phyloP scores from a whole-genome alignment of 2,797 vertebrate species.

The Euthynnus affinis region DNA sequence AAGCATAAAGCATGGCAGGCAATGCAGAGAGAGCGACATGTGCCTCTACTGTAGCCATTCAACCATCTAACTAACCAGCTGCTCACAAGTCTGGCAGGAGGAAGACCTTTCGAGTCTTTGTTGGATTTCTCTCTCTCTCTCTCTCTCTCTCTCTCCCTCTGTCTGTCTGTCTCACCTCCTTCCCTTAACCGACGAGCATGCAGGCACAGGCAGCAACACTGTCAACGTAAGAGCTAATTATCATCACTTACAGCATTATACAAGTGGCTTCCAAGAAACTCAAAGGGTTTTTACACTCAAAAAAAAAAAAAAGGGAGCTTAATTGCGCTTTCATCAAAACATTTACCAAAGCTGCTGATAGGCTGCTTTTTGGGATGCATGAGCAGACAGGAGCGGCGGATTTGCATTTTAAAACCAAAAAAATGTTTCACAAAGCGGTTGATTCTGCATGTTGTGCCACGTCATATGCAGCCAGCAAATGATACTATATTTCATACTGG shows the following conservation, averaged over 20 bases:
- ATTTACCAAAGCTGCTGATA: constrained; percentile 25
- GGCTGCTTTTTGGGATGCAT: constrained; percentile 8
- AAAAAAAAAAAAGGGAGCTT: too few relatives aligned
- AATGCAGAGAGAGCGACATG: background rate
- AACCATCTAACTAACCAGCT: background rate
- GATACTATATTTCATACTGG: background rate
- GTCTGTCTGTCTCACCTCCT: background rate
- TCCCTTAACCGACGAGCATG: background rate
- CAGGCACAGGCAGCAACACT: constrained; percentile 29
- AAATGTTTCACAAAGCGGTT: background rate
- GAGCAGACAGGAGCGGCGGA: background rate
- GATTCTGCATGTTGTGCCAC: background rate
- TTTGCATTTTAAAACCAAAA: constrained; percentile 33
- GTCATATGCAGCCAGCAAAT: background rate
- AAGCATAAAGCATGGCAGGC: too few relatives aligned
- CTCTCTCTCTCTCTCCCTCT: too few relatives aligned
- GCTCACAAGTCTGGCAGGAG: background rate
- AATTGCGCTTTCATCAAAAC: constrained; percentile 34
- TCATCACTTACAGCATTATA: constrained; percentile 9
- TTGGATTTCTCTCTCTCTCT: background rate
- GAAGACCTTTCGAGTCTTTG: background rate
- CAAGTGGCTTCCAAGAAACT: constrained; percentile 44
- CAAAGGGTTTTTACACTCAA: background rate
- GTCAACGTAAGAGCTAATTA: constrained; percentile 19
- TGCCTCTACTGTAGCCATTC: background rate